phyloP scores from a whole-genome alignment of 2,888 invertebrate genomes.

The Calameuta filiformis region DNA sequence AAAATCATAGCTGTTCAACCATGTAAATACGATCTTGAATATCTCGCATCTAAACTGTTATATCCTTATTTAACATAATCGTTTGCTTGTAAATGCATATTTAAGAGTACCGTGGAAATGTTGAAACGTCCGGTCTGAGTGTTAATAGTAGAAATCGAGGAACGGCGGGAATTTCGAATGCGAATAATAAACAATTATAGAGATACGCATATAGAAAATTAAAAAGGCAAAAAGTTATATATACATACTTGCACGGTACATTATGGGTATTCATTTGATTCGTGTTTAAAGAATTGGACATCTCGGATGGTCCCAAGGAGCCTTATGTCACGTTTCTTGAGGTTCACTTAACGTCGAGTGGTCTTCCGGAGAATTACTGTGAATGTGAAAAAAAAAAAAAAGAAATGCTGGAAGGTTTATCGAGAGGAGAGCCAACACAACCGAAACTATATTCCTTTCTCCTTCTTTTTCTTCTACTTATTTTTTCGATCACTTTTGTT shows the following conservation, averaged over 20 bases:
- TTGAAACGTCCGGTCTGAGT: not conserved
- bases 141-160: not conserved
- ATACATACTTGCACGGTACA: not conserved
- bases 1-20: not conserved
- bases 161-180: not conserved
- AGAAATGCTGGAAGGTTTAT: not conserved
- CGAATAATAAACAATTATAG: not conserved
- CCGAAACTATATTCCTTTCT: conserved; percentile 3
- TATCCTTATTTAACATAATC: not conserved
- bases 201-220: not conserved
- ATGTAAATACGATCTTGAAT: not conserved
- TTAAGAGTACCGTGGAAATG: not conserved
- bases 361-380: not conserved
- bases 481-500: conserved; percentile 2
- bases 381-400: not conserved
- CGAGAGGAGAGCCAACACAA: conserved; percentile 13
- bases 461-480: conserved; percentile 10
- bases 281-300: not conserved
- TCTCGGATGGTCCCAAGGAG: not conserved
- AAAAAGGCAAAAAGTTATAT: not conserved
- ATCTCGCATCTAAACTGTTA: not conserved
- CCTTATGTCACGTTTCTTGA: not conserved
- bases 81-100: not conserved
- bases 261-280: not conserved
- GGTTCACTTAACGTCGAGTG: not conserved